Evolutionary conservation across 2,888 invertebrate species (phyloP), one percentile per base, ranked within the genome.

Genomic region (Rhagonycha fulva): DNA sequence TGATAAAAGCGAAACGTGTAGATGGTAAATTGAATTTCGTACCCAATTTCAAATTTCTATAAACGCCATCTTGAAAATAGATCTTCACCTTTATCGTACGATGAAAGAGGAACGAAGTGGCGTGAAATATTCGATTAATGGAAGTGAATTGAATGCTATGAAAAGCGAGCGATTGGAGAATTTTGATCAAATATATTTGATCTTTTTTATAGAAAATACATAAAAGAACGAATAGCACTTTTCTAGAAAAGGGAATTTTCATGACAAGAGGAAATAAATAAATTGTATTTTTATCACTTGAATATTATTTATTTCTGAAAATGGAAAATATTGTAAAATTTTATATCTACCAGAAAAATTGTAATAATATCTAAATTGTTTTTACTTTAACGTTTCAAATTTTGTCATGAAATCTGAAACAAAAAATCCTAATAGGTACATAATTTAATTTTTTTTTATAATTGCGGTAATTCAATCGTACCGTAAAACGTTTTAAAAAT

Each of bases 101-200:
- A 62, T 77, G 23, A 73, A 75, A 76, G 80, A 77, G 80, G 78
- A 74, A 79, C 82, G 83, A 85, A 85, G 84, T 84, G 85, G 82
- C 84, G 84, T 82, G 82, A 84, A 84, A 84, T 83, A 86, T 85
- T 86, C 85, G 85, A 86, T 85, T 84, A 84, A 85, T 84, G 83
- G 83, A 84, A 84, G 83, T 84, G 84, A 85, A 84, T 85, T 82
- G 85, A 82, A 84, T 79, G 81, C 83, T 83, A 84, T 85, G 85
- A 85, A 84, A 84, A 83, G 82, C 79, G 82, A 82, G 79, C 83
- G 83, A 83, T 84, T 83, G 82, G 82, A 82, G 80, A 80, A 84
- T 84, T 85, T 84, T 83, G 84, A 84, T 85, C 84, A 83, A 85
- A 84, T 85, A 84, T 84, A 83, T 85, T 84, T 84, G 84, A 84